phyloP scores from a whole-genome alignment of 1,140 invertebrate species.

The Tetragonula clypearis region DNA sequence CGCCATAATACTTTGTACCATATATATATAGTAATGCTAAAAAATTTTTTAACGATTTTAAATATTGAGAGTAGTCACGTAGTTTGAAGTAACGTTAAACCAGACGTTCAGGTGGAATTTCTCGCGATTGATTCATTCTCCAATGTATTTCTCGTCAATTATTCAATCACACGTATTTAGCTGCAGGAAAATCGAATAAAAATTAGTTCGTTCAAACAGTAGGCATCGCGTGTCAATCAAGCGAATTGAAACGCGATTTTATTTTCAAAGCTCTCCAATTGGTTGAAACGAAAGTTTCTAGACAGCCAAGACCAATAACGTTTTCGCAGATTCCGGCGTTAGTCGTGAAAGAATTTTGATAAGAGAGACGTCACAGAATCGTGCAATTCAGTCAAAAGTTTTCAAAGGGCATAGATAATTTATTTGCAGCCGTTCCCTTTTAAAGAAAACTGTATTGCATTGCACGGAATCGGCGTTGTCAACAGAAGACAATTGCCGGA shows the following conservation, averaged over 20 bases:
- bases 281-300: conserved; percentile 42
- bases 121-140: background rate
- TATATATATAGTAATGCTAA: background rate
- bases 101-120: background rate
- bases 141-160: background rate
- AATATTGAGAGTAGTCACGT: background rate
- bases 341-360: conserved; percentile 55
- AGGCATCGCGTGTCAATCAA: background rate
- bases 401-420: conserved; percentile 50
- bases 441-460: background rate
- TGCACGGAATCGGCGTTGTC: conserved; percentile 17
- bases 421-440: conserved; percentile 17
- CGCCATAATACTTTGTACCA: conserved; percentile 7
- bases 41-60: conserved; percentile 26
- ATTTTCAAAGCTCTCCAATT: conserved; percentile 34
- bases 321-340: conserved; percentile 43
- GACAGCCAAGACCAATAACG: conserved; percentile 37
- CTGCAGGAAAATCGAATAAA: background rate
- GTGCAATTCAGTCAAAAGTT: conserved; percentile 51
- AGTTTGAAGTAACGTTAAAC: background rate
- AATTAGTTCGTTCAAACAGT: conserved; percentile 24
- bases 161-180: background rate
- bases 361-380: conserved; percentile 54
- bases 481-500: conserved; percentile 13
- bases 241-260: conserved; percentile 17